These are phyloP conservation scores for Aphelenchoides bicaudatus DNA, from an alignment of 2,888 invertebrate species.

Conservation along the genomic window DNA sequence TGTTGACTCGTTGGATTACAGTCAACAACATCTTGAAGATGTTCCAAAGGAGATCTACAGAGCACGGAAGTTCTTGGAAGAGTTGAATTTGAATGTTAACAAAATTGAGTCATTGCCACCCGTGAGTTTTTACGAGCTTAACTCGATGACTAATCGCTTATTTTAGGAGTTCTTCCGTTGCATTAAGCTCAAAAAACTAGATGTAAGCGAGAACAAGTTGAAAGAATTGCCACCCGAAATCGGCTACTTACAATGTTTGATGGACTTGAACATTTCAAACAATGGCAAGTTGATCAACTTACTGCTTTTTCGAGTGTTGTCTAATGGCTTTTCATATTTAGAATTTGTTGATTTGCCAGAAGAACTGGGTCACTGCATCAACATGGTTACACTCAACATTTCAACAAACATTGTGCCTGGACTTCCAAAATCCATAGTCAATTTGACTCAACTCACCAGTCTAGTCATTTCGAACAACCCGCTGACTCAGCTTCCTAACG, in stretches of 20 bases:
- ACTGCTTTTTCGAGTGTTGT: too few relatives aligned
- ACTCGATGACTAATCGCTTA: neutral
- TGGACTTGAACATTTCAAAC: slow-evolving; percentile 94
- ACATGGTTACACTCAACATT: slow-evolving; percentile 91
- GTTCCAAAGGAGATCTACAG: slow-evolving; percentile 39
- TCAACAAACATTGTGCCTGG: slow-evolving; percentile 73
- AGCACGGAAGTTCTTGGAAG: slow-evolving; percentile 31
- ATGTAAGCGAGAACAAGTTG: slow-evolving; percentile 98
- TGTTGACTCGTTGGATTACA: slow-evolving; percentile 34
- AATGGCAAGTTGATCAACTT: slow-evolving; percentile 90
- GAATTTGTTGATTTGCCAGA: slow-evolving; percentile 61
- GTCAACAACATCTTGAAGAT: slow-evolving; percentile 31
- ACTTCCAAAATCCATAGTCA: slow-evolving; percentile 91
- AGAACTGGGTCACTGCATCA: slow-evolving; percentile 68
- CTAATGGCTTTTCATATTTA: slow-evolving; percentile 13
- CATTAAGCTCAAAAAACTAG: slow-evolving; percentile 79
- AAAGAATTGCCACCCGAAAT: slow-evolving; percentile 90
- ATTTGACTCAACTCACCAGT: slow-evolving; percentile 82
- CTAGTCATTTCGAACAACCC: slow-evolving; percentile 91
- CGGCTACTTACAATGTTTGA: slow-evolving; percentile 92
- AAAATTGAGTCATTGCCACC: slow-evolving; percentile 29
- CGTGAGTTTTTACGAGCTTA: slow-evolving; percentile 16
- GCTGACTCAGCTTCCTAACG: slow-evolving; percentile 87
- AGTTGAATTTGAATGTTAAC: slow-evolving; percentile 33
- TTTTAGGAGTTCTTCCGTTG: slow-evolving; percentile 91